Evolutionary conservation across 2,888 invertebrate genomes (phyloP).

Genomic region (Callinectes sapidus): DNA sequence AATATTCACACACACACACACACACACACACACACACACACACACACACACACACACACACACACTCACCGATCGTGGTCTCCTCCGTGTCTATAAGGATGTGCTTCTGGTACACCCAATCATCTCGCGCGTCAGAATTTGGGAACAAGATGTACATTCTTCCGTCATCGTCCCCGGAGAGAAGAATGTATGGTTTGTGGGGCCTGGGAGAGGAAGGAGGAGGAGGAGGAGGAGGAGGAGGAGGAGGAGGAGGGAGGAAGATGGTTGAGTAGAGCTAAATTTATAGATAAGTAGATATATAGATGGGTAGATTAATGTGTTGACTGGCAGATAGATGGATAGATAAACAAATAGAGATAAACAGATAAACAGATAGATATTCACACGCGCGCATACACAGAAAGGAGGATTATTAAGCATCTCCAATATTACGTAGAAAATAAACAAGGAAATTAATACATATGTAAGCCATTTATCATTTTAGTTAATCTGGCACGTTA

Average conservation of each 20-base stretch:
- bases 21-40: conserved; percentile 17
- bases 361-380: no score
- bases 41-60: background rate
- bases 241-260: conserved; percentile 74
- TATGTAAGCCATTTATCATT: no score
- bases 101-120: conserved; percentile 74
- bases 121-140: conserved; percentile 73
- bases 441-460: background rate
- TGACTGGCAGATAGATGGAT: no score
- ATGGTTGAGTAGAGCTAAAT: no score
- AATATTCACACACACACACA: background rate
- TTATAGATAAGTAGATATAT: no score
- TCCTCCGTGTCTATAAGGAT: conserved; percentile 74
- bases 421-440: background rate
- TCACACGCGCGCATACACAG: background rate
- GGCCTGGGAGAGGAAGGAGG: conserved; percentile 52
- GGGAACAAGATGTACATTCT: conserved; percentile 74
- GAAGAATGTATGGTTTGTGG: conserved; percentile 74
- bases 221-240: conserved; percentile 47
- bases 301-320: no score
- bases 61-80: conserved; percentile 73
- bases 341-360: no score
- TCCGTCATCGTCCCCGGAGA: conserved; percentile 75
- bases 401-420: background rate
- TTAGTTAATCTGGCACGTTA: no score